phyloP scores from a whole-genome alignment of 2,113 vertebrate genomes.

The Mirza zaza region DNA sequence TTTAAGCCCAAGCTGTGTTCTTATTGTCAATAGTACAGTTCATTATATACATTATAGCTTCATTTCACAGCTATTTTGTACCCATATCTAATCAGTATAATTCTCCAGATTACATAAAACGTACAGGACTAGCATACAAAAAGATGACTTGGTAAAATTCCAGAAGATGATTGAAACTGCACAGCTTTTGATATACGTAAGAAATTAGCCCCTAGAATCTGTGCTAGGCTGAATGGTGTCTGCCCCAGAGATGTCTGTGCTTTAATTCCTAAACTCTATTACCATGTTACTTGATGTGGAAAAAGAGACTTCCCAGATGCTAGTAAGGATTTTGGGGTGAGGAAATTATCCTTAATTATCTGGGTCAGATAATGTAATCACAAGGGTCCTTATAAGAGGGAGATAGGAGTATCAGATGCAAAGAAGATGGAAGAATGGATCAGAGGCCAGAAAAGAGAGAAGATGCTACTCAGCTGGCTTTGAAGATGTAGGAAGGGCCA shows the following conservation, averaged over 20 bases:
- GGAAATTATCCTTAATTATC: neutral
- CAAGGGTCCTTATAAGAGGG: neutral
- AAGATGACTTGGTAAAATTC: neutral
- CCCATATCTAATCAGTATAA: neutral
- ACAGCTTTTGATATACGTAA: neutral
- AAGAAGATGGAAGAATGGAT: neutral
- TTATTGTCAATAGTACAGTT: neutral
- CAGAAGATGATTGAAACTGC: neutral
- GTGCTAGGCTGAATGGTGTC: neutral
- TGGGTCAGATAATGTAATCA: neutral
- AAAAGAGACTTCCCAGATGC: neutral
- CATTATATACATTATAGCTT: neutral
- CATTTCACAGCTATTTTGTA: neutral
- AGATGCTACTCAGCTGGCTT: neutral
- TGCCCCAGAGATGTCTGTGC: fast-evolving
- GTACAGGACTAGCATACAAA: neutral
- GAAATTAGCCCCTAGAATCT: neutral
- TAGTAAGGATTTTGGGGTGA: neutral
- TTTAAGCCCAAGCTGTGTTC: neutral
- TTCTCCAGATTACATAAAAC: neutral
- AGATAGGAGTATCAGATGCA: neutral
- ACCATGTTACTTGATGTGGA: neutral
- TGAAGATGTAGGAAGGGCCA: neutral
- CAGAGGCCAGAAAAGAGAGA: neutral
- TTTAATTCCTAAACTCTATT: neutral